Evolutionary conservation across 2,797 vertebrate genomes (phyloP).

Genomic region (Setipinna tenuifilis): DNA sequence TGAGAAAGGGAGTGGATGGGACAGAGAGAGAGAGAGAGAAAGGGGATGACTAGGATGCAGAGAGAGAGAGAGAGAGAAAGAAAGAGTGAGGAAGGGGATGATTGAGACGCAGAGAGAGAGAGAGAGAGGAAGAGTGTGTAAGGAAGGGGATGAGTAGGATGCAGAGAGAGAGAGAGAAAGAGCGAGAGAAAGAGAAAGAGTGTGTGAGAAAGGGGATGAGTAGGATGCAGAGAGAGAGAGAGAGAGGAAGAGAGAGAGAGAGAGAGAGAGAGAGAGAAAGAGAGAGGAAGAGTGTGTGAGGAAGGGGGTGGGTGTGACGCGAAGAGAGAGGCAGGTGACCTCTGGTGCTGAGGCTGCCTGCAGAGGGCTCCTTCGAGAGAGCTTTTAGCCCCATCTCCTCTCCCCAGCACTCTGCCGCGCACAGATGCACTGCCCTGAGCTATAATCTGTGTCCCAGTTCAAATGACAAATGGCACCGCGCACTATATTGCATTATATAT

Average conservation of each 20-base stretch:
- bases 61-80: too few species aligned
- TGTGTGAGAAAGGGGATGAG: too few species aligned
- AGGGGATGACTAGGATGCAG: too few species aligned
- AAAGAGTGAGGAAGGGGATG: too few species aligned
- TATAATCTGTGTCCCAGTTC: slow-evolving; percentile 93
- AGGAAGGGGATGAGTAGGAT: too few species aligned
- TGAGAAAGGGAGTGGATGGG: not conserved
- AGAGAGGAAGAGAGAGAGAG: slow-evolving; percentile 39
- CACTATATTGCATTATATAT: slow-evolving; percentile 99
- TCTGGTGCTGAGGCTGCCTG: slow-evolving; percentile 87
- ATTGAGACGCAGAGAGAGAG: too few species aligned
- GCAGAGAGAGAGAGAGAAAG: too few species aligned
- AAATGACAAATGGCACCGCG: slow-evolving; percentile 93
- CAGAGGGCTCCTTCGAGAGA: slow-evolving; percentile 88
- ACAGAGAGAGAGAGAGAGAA: too few species aligned
- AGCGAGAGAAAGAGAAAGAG: too few species aligned
- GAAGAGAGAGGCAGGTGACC: slow-evolving; percentile 70
- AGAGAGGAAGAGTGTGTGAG: not conserved
- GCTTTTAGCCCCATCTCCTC: slow-evolving; percentile 91
- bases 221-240: too few species aligned
- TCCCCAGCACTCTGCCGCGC: slow-evolving; percentile 75
- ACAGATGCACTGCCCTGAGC: slow-evolving; percentile 99
- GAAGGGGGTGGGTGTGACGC: not conserved
- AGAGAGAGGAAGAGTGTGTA: too few species aligned
- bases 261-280: not conserved